These are phyloP conservation scores for Lutraria lutraria DNA, from an alignment of 2,888 invertebrate genomes.

Conservation along the genomic window DNA sequence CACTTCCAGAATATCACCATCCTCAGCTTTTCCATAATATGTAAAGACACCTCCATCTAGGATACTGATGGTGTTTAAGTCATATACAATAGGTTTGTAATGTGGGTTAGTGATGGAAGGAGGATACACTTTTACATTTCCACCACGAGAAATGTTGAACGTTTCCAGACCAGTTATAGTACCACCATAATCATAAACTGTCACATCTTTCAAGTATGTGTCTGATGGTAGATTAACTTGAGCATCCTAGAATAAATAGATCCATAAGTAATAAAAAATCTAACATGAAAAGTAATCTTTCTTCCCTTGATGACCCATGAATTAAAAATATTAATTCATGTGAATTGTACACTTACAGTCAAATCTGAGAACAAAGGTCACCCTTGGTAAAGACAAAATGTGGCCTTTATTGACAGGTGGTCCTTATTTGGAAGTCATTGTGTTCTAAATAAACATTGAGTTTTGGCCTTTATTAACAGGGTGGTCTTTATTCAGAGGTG, in stretches of 20 bases:
- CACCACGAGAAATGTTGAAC: conserved; percentile 77
- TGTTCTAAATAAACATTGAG: no score
- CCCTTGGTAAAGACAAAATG: no score
- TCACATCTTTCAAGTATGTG: conserved; percentile 74
- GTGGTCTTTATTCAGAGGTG: no score
- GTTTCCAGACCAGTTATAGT: conserved; percentile 75
- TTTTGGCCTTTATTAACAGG: no score
- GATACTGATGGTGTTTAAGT: conserved; percentile 75
- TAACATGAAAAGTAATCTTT: background rate
- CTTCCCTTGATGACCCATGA: no score
- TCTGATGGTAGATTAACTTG: conserved; percentile 77
- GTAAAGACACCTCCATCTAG: conserved; percentile 77
- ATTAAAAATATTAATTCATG: no score
- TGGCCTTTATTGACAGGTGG: no score
- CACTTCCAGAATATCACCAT: conserved; percentile 66
- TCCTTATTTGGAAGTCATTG: no score
- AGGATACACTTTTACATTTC: conserved; percentile 75
- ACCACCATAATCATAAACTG: conserved; percentile 76
- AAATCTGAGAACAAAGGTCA: no score
- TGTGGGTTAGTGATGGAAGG: conserved; percentile 61
- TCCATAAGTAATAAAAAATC: background rate
- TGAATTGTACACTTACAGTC: no score
- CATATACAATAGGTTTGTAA: conserved; percentile 50
- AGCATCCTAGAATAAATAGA: conserved; percentile 68
- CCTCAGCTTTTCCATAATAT: conserved; percentile 71